A percentile compares a stretch with the other conserved stretches of the same genome.
These are phyloP conservation scores for Drosophila erecta DNA, from an alignment of 1,140 invertebrate genomes.

Conservation along the genomic window DNA sequence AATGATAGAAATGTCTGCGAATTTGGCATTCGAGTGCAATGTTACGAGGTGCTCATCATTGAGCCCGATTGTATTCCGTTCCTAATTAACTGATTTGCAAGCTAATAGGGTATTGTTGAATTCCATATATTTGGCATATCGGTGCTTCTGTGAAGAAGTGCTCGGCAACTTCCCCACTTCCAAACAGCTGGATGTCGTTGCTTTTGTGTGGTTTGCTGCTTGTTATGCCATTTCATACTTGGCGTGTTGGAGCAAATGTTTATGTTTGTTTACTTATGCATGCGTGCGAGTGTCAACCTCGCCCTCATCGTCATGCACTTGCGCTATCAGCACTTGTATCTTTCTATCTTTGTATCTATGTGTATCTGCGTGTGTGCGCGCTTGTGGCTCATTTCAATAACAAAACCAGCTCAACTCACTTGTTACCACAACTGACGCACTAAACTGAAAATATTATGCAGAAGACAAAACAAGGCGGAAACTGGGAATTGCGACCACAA, in stretches of 20 bases:
- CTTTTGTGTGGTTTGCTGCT: slow-evolving; percentile 70
- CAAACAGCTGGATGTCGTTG: slow-evolving; percentile 40
- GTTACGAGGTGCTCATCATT: neutral
- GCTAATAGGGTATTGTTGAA: slow-evolving; percentile 37
- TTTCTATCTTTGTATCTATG: slow-evolving; percentile 13
- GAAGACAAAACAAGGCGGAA: slow-evolving; percentile 59
- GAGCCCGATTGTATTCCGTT: slow-evolving; percentile 1
- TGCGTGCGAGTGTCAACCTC: slow-evolving; percentile 70
- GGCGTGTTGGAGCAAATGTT: slow-evolving; percentile 78
- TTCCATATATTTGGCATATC: slow-evolving; percentile 32
- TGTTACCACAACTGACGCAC: slow-evolving; percentile 79
- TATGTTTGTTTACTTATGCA: slow-evolving; percentile 82
- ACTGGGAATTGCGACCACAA: slow-evolving; percentile 52
- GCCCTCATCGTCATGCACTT: slow-evolving; percentile 13
- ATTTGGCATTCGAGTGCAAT: neutral
- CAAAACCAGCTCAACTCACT: slow-evolving; percentile 78
- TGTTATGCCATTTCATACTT: slow-evolving; percentile 81
- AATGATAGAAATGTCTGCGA: neutral
- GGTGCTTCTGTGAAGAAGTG: slow-evolving; percentile 17
- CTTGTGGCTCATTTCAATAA: slow-evolving; percentile 75
- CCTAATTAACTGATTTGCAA: slow-evolving; percentile 22
- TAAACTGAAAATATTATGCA: slow-evolving; percentile 79
- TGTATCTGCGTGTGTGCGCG: slow-evolving; percentile 1
- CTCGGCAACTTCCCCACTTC: neutral
- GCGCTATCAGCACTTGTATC: slow-evolving; percentile 31